These are phyloP conservation scores for Neogobius melanostomus DNA, from an alignment of 2,113 vertebrate genomes.

Conservation along the genomic window DNA sequence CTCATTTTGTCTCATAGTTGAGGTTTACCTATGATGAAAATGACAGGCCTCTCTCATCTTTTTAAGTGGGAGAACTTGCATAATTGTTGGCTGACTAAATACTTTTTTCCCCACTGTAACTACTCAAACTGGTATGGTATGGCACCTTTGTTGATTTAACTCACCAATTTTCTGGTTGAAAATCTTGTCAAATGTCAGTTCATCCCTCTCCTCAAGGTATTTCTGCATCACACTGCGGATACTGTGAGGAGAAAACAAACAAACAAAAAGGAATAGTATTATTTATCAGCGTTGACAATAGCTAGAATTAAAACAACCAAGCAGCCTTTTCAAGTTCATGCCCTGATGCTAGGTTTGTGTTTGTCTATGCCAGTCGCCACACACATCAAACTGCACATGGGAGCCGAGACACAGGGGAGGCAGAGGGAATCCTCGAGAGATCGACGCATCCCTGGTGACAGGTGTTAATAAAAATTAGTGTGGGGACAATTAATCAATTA, in stretches of 20 bases:
- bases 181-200: conserved; percentile 96
- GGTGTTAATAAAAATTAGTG: conserved; percentile 69
- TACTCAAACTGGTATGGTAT: not conserved
- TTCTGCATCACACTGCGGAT: conserved; percentile 99
- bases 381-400: conserved; percentile 6
- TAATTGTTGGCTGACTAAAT: too few species aligned
- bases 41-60: too few species aligned
- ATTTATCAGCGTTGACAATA: not conserved
- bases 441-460: conserved; percentile 58
- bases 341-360: conserved; percentile 49
- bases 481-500: conserved; percentile 76
- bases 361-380: conserved; percentile 54
- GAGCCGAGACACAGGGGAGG: conserved; percentile 32
- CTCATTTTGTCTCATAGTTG: too few species aligned
- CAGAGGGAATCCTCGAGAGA: conserved; percentile 36
- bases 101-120: too few species aligned
- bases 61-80: too few species aligned
- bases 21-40: too few species aligned
- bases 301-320: not conserved
- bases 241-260: conserved; percentile 69
- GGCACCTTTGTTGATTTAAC: conserved; percentile 43
- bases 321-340: conserved; percentile 16
- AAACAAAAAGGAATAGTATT: not conserved
- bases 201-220: conserved; percentile 92
- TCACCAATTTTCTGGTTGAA: conserved; percentile 98